These are phyloP conservation scores for Theretra japonica DNA, from an alignment of 2,888 invertebrate genomes.

Conservation along the genomic window DNA sequence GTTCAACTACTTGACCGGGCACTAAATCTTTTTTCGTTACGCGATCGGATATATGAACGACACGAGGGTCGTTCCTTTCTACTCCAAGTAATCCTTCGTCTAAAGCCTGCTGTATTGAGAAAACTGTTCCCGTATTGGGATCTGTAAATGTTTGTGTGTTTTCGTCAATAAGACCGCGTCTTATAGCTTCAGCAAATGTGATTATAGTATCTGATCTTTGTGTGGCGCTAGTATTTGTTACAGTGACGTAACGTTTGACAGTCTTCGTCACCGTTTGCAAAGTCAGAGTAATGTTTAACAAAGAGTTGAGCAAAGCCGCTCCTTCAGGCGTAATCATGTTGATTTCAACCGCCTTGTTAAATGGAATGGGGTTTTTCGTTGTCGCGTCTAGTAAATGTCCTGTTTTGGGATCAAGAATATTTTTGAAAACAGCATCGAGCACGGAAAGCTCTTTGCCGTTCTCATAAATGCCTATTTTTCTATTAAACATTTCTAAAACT, in stretches of 20 bases:
- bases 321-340: slow-evolving; percentile 95
- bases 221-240: slow-evolving; percentile 87
- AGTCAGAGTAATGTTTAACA: slow-evolving; percentile 94
- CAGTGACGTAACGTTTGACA: slow-evolving; percentile 92
- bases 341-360: slow-evolving; percentile 93
- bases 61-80: slow-evolving; percentile 80
- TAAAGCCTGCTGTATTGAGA: slow-evolving; percentile 91
- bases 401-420: slow-evolving; percentile 93
- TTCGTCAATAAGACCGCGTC: slow-evolving; percentile 92
- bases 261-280: slow-evolving; percentile 94
- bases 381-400: slow-evolving; percentile 92
- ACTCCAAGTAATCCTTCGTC: slow-evolving; percentile 89
- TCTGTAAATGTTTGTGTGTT: slow-evolving; percentile 90
- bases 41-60: slow-evolving; percentile 72
- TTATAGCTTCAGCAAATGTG: slow-evolving; percentile 91
- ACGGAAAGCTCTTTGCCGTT: slow-evolving; percentile 91
- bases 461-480: slow-evolving; percentile 92
- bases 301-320: slow-evolving; percentile 92
- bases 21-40: slow-evolving; percentile 68
- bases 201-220: slow-evolving; percentile 86
- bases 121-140: slow-evolving; percentile 88
- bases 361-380: slow-evolving; percentile 89
- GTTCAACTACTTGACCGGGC: slow-evolving; percentile 79
- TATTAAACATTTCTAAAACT: slow-evolving; percentile 93
- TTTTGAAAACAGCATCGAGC: slow-evolving; percentile 94